Conservation (phyloP, 1,140 invertebrate genomes). For the Acromyrmex heyeri region DNA sequence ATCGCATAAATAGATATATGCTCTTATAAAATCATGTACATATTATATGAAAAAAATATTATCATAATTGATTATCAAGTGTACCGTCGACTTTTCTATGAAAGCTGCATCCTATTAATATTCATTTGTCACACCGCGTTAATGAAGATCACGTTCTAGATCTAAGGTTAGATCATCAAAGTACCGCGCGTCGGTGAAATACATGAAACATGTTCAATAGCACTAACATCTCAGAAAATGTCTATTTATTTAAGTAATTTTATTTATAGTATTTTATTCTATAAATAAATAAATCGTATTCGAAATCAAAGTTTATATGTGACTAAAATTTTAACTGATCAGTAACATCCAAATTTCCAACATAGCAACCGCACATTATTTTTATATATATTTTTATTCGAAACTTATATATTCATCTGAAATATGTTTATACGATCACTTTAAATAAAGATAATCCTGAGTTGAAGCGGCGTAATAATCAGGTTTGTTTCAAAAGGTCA, state of each 20-base stretch:
- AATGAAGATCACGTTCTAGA: constrained; percentile 72
- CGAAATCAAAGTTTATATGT: neutral
- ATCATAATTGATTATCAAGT: constrained; percentile 62
- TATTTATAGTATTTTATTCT: constrained; percentile 27
- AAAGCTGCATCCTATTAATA: constrained; percentile 72
- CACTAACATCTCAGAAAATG: neutral
- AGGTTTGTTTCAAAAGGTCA: constrained; percentile 67
- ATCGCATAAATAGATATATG: neutral
- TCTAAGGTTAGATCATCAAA: constrained; percentile 68
- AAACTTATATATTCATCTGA: neutral
- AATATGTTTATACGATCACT: neutral
- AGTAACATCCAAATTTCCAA: neutral
- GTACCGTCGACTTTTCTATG: constrained; percentile 7
- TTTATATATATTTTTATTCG: neutral
- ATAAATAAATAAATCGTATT: neutral
- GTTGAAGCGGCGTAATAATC: constrained; percentile 51
- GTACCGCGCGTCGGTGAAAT: constrained; percentile 66
- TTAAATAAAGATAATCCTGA: constrained; percentile 41
- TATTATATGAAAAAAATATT: constrained; percentile 49
- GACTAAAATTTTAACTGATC: neutral
- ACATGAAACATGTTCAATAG: constrained; percentile 32
- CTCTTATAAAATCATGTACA: neutral
- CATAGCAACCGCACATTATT: neutral
- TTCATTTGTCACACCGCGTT: constrained; percentile 75
- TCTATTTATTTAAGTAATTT: constrained; percentile 13